These are phyloP conservation scores for Drosophila phalerata DNA, from an alignment of 2,888 invertebrate genomes.

Conservation along the genomic window DNA sequence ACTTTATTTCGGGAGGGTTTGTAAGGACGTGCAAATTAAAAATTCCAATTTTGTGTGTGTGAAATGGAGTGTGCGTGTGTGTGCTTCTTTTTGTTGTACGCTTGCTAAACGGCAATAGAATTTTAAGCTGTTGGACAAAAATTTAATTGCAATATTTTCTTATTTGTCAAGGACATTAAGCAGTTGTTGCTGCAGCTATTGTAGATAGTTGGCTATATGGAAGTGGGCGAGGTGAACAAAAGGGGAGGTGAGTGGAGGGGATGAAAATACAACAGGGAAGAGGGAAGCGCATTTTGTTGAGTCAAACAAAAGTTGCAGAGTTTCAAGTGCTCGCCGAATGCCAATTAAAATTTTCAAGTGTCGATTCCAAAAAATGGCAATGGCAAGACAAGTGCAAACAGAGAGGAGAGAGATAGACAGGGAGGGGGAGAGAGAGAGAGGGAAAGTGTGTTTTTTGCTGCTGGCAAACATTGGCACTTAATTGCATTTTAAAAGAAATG, in stretches of 20 bases:
- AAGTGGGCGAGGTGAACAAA: neutral
- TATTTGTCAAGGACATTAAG: constrained; percentile 26
- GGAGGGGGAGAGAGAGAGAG: neutral
- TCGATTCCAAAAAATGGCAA: constrained; percentile 12
- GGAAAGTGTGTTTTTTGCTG: constrained; percentile 27
- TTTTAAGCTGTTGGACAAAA: constrained; percentile 60
- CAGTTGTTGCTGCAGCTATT: constrained; percentile 17
- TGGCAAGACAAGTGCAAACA: constrained; percentile 2
- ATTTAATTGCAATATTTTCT: constrained; percentile 66
- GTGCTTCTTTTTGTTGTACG: constrained; percentile 2
- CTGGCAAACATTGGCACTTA: constrained; percentile 68
- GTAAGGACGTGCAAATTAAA: constrained; percentile 75
- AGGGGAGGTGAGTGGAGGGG: neutral
- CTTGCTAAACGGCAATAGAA: constrained; percentile 55
- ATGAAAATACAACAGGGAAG: neutral
- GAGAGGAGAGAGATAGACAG: neutral
- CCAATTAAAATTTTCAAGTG: constrained; percentile 74
- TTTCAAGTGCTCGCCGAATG: constrained; percentile 69
- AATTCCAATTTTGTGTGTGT: constrained; percentile 57
- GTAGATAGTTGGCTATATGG: constrained; percentile 43
- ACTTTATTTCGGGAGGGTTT: constrained; percentile 16
- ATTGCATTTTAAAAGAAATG: constrained; percentile 76
- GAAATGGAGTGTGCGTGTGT: constrained; percentile 5
- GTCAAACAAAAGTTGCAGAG: constrained; percentile 58
- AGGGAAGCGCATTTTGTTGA: constrained; percentile 24